phyloP scores from a whole-genome alignment of 30 jellyfish, hydroid and myxozoan genomes.

The Morbakka virulenta region DNA sequence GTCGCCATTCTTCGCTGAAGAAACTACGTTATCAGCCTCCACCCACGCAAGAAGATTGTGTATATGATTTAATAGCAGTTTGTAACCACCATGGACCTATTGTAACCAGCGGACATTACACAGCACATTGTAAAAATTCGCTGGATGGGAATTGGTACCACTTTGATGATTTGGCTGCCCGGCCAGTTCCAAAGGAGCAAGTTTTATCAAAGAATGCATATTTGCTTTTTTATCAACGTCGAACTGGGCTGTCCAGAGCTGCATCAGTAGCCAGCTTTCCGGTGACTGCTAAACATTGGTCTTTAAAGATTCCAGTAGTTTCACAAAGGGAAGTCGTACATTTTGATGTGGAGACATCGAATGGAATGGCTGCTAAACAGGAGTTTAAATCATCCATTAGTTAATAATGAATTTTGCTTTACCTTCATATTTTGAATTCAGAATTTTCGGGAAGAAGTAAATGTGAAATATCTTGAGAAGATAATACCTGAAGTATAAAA shows the following conservation, averaged over 20 bases:
- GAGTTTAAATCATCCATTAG: too few species aligned
- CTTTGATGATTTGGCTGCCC: slow-evolving; percentile 61
- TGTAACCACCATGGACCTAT: slow-evolving; percentile 83
- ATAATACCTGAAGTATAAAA: too few species aligned
- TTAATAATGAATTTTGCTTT: too few species aligned
- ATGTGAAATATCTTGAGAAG: too few species aligned
- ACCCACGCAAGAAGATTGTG: slow-evolving; percentile 52
- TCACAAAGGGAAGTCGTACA: too few species aligned
- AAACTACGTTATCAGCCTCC: slow-evolving; percentile 43
- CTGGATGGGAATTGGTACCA: slow-evolving; percentile 70
- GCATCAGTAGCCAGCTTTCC: slow-evolving; percentile 49
- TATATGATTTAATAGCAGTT: slow-evolving; percentile 72
- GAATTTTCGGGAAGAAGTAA: too few species aligned
- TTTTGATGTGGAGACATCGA: too few species aligned
- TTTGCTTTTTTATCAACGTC: slow-evolving; percentile 70
- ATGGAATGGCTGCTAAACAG: too few species aligned
- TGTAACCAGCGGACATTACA: slow-evolving; percentile 82
- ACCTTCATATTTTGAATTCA: too few species aligned
- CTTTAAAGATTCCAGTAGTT: too few species aligned
- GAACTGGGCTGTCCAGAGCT: slow-evolving; percentile 42
- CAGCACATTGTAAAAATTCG: slow-evolving; percentile 65
- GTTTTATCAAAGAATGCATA: slow-evolving; percentile 79
- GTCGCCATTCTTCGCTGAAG: slow-evolving; percentile 25
- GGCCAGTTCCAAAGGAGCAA: slow-evolving; percentile 47
- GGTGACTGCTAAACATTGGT: slow-evolving; percentile 46